Base-by-base conservation (phyloP, 1,140 invertebrate genomes). In the Aphis craccivora region DNA sequence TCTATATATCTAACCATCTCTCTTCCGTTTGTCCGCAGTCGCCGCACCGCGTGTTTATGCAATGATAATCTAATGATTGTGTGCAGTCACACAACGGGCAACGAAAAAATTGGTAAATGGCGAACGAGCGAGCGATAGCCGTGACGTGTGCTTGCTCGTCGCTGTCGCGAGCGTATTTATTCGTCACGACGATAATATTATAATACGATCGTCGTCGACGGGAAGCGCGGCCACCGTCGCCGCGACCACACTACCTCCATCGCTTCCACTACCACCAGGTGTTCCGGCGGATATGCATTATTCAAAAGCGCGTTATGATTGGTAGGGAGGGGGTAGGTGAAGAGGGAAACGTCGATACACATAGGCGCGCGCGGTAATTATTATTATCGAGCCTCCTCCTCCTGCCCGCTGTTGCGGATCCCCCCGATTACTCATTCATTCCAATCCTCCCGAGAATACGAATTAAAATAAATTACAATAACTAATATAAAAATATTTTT, bases 391-490 rank as follows among this genome's bases (percentile, higher is more conserved):
- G 55, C 88, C 88, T 55, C 51, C 88, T 55, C 51, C 35, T 14
- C 20, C 51, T 1, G 51, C 4, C 35, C 22, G 48, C n/a, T 8
- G 14, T 18, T 22, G 3, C 18, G 20, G 22, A 11, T 23, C 23
- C 48, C 35, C n/a, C 9, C 48, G 6, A 30, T 40, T 2, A 22
- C n/a, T n/a, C 25, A 23, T 53, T 20, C n/a, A 20, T 35, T 23
- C 20, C 48, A 22, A 53, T 22, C 4, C 25, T 14, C 43, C 40
- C 14, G 87, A 67, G 37, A n/a, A 43, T 43, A 67, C 53, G 81
- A 86, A 84, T 86, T 93, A 84, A 93, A 93, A 93, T 93, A 93
- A 93, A 93, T 93, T 93, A 84, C 67, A 86, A 93, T 84, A 84
- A 92, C 45, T 92, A 48, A 92, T 53, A 40, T 35, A 76, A 48